These are phyloP conservation scores for Melipona bicolor DNA, from an alignment of 2,888 invertebrate species.

Conservation along the genomic window DNA sequence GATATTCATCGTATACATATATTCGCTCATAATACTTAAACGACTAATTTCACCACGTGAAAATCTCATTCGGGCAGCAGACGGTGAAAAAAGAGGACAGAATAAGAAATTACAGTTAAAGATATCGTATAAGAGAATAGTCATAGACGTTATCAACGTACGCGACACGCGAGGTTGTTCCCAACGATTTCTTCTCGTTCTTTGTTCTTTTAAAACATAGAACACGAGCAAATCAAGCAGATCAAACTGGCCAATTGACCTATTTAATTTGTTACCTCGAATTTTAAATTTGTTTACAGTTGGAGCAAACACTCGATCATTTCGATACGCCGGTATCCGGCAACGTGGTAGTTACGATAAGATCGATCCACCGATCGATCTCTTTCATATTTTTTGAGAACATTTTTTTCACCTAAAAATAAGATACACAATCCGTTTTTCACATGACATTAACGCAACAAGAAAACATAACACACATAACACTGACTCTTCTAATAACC, in stretches of 20 bases:
- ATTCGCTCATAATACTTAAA: not conserved
- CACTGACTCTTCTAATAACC: constrained; percentile 23
- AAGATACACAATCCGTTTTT: constrained; percentile 23
- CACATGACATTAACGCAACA: constrained; percentile 6
- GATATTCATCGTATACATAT: no score
- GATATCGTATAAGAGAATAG: not conserved
- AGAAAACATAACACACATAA: constrained; percentile 16
- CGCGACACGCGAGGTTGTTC: not conserved
- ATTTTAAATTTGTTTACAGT: not conserved
- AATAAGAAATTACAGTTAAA: not conserved
- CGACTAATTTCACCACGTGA: not conserved
- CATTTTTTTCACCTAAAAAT: constrained; percentile 1
- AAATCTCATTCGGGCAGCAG: not conserved
- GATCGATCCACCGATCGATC: not conserved
- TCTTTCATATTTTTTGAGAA: not conserved
- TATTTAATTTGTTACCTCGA: constrained; percentile 1
- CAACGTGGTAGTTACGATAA: not conserved
- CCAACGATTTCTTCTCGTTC: not conserved
- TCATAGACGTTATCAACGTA: not conserved
- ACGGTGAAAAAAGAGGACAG: no score
- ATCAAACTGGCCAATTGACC: not conserved
- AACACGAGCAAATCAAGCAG: not conserved
- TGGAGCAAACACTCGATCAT: constrained; percentile 11
- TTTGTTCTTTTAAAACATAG: not conserved
- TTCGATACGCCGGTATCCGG: not conserved